Evolutionary conservation across 2,797 vertebrate species (phyloP).

Genomic region (Platalea minor): DNA sequence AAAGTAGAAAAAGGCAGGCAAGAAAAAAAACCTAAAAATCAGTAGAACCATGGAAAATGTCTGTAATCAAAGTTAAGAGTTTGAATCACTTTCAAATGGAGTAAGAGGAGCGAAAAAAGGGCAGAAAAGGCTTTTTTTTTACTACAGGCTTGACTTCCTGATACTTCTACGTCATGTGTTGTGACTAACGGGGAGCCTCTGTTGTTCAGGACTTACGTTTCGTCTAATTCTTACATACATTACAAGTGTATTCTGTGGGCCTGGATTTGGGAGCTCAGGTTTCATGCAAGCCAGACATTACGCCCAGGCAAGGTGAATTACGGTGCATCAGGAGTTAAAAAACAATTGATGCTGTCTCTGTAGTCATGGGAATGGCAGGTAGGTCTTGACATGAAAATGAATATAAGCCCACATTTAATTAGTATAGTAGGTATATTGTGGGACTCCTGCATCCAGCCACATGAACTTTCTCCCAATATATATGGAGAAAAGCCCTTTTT

Average conservation of each 20-base stretch:
- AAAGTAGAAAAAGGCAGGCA: not conserved
- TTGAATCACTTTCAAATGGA: not conserved
- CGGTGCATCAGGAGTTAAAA: not conserved
- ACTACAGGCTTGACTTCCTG: not conserved
- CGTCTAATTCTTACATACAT: not conserved
- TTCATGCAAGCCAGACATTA: not conserved
- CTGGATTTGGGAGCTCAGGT: not conserved
- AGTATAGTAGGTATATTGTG: not conserved
- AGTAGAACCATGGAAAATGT: not conserved
- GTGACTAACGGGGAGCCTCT: not conserved
- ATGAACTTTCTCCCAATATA: not conserved
- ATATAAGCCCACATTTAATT: not conserved
- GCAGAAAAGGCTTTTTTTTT: not conserved
- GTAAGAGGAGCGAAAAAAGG: not conserved
- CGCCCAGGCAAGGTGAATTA: not conserved
- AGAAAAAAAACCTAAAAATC: not conserved
- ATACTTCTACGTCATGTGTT: not conserved
- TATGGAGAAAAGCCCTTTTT: not conserved
- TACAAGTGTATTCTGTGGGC: not conserved
- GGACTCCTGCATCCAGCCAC: not conserved
- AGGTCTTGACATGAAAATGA: not conserved
- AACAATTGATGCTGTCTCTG: accelerated
- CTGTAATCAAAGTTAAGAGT: not conserved
- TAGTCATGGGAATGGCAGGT: not conserved
- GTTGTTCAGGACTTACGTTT: not conserved